Percentiles rank a stretch among this genome's conserved stretches.
phyloP scores from a whole-genome alignment of 2,888 invertebrate genomes.

The Eledona agricola region DNA sequence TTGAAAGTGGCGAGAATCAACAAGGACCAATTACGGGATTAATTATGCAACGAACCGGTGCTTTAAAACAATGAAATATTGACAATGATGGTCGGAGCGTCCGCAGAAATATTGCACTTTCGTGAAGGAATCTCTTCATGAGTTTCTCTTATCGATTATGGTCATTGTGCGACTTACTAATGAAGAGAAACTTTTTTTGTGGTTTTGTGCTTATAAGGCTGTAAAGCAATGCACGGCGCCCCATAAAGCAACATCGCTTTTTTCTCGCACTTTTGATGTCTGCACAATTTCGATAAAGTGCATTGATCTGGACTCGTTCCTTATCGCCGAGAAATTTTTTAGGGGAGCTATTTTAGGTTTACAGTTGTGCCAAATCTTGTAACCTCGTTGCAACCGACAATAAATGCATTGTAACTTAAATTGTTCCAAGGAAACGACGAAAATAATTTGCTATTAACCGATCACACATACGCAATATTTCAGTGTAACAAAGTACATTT shows the following conservation, averaged over 20 bases:
- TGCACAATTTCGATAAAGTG: conserved; percentile 31
- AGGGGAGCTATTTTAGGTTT: conserved; percentile 13
- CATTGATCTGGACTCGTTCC: conserved; percentile 34
- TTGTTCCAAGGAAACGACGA: no score
- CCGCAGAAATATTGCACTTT: conserved; percentile 6
- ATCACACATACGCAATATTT: no score
- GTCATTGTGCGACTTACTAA: conserved; percentile 23
- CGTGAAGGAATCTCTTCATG: conserved; percentile 19
- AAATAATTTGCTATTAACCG: no score
- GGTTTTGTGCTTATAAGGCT: conserved; percentile 6
- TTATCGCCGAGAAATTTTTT: conserved; percentile 23
- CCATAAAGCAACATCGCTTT: no score
- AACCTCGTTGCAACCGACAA: no score
- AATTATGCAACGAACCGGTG: no score
- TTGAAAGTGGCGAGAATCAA: conserved; percentile 22
- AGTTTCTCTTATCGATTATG: conserved; percentile 30
- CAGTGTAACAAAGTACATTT: no score
- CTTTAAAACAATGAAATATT: background rate
- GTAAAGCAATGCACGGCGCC: conserved; percentile 1
- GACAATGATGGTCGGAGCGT: background rate
- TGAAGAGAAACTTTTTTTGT: conserved; percentile 29
- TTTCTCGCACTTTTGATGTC: background rate
- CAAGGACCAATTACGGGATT: conserved; percentile 12
- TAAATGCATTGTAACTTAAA: no score
- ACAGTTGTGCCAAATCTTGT: no score